Percentiles rank a stretch among this genome's conserved stretches.
These are phyloP conservation scores for Hyaena hyaena DNA, from an alignment of 2,113 vertebrate species.

Conservation along the genomic window DNA sequence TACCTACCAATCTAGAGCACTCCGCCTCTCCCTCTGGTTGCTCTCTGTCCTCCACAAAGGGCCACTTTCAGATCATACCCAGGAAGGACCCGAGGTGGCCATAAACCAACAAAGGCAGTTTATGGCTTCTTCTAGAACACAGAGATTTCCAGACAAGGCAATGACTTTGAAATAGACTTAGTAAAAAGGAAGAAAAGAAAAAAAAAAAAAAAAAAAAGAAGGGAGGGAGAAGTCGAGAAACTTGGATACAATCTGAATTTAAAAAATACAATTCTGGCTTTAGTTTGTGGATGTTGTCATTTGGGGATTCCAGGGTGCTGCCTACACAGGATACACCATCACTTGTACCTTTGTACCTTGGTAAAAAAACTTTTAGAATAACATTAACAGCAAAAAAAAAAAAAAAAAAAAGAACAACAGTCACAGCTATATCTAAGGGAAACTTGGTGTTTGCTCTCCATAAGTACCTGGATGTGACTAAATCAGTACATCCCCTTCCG, in stretches of 20 bases:
- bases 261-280: slow-evolving; percentile 31
- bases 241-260: background rate
- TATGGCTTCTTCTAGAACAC: background rate
- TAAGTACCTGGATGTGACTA: background rate
- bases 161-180: background rate
- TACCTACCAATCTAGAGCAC: background rate
- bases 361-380: background rate
- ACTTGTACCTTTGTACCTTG: background rate
- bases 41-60: background rate
- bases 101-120: background rate
- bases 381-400: too few relatives aligned
- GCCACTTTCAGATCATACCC: background rate
- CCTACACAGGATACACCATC: background rate
- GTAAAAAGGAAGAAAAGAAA: background rate
- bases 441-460: background rate
- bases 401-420: too few relatives aligned
- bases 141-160: background rate
- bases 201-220: too few relatives aligned
- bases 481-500: background rate
- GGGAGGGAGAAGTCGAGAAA: background rate
- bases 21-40: background rate
- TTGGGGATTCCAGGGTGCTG: background rate
- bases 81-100: background rate
- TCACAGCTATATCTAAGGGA: background rate
- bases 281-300: background rate